Conservation (phyloP, 37 sponge, comb jelly and placozoan genomes). For the Halichondria panicea region DNA sequence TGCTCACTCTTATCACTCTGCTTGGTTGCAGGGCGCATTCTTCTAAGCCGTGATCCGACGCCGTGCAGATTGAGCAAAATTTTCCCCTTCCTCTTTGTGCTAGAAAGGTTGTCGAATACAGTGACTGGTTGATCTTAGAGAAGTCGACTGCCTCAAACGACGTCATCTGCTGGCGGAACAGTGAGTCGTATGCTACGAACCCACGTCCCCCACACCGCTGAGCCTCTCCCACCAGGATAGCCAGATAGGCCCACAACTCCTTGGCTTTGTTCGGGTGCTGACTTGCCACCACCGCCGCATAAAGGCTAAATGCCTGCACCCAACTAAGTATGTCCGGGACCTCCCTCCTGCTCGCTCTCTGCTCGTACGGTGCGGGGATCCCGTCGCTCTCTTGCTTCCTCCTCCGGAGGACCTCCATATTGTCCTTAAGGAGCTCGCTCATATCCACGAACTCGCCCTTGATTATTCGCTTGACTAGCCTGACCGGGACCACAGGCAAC, state of each 20-base stretch:
- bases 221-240: slow-evolving; percentile 8
- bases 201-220: background rate
- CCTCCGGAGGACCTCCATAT: slow-evolving; percentile 15
- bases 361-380: background rate
- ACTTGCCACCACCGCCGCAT: background rate
- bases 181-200: background rate
- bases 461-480: slow-evolving; percentile 1
- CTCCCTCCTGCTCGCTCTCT: background rate
- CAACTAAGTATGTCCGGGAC: background rate
- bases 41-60: background rate
- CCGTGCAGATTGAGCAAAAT: background rate
- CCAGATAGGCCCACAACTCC: slow-evolving; percentile 6
- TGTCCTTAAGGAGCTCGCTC: slow-evolving; percentile 14
- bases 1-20: no score
- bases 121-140: slow-evolving; percentile 13
- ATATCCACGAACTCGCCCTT: slow-evolving; percentile 10
- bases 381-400: background rate
- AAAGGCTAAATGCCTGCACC: background rate
- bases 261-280: background rate
- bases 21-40: background rate
- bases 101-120: slow-evolving; percentile 3
- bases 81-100: background rate
- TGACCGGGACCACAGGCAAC: slow-evolving; percentile 9
- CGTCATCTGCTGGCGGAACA: slow-evolving; percentile 1
- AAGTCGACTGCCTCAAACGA: slow-evolving; percentile 1